Evolutionary conservation across 2,888 invertebrate species (phyloP).

Genomic region (Andricus quercusramuli): DNA sequence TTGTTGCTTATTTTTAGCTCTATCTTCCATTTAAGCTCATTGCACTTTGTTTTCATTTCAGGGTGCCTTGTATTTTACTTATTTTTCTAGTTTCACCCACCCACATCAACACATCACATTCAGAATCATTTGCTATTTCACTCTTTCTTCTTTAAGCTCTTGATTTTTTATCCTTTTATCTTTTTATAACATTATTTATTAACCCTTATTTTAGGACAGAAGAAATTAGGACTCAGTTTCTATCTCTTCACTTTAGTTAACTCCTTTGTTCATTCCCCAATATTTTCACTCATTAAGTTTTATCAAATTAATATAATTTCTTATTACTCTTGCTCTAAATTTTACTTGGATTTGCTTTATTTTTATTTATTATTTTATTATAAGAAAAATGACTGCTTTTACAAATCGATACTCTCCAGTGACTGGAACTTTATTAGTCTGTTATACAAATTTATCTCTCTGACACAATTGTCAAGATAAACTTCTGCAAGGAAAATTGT

Average conservation of each 20-base stretch:
- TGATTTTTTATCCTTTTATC: background rate
- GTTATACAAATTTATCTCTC: background rate
- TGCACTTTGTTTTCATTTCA: conserved; percentile 7
- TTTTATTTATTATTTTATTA: no score
- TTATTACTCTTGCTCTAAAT: no score
- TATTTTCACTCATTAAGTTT: no score
- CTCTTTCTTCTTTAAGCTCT: background rate
- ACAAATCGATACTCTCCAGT: background rate
- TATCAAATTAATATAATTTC: no score
- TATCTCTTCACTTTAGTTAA: background rate
- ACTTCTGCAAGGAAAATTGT: background rate
- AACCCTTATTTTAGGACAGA: background rate
- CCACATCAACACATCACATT: conserved; percentile 11
- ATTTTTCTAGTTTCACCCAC: background rate
- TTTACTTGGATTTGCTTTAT: no score
- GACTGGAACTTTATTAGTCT: background rate
- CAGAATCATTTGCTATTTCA: conserved; percentile 8
- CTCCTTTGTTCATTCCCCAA: no score
- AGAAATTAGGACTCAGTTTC: background rate
- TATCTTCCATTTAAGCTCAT: background rate
- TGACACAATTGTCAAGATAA: background rate
- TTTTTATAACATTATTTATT: background rate
- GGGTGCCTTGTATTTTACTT: background rate
- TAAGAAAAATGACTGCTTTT: no score
- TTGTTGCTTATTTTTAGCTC: background rate